Base-by-base conservation (phyloP, 2,888 invertebrate species). In the Ceramica pisi region DNA sequence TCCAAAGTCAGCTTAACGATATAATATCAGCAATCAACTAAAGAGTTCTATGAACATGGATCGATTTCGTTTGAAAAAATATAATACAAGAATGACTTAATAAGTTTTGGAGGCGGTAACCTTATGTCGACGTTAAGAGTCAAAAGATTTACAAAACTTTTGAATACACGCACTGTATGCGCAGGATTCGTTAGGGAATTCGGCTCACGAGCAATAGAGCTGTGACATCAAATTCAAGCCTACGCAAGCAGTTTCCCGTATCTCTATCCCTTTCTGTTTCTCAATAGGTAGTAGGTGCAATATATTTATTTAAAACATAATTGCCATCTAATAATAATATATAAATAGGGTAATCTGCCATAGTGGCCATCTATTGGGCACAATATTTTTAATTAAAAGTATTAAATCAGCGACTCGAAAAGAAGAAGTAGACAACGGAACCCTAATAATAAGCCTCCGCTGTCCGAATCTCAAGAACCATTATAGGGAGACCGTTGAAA, bases 61-160 rank as follows among this genome's bases (percentile, higher is more conserved):
- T 78, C 51, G 71, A 71, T 71, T 75, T 80, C 60, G 62, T 75
- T 82, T 64, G 51, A 67, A 75, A 71, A 71, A 75, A 74, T 61
- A 75, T 77, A 75, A 72, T 75, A 85, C 67, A 78, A 21, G 55
- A 71, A 75, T 65, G 65, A 84, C 74, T 71, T 78, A 85, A 53
- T 74, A 75, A 87, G 78, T 80, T 87, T 88, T 86, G 87, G 85
- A 85, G 78, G 77, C 87, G 87, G 87, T 87, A 87, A 87, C 87
- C 81, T 82, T 87, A 84, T 74, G 80, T 68, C 70, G 69, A 81
- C 60, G 35, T 69, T 67, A 65, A 59, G 19, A 71, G 67, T 68
- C 70, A 66, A 71, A 59, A 46, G 60, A 55, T 68, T 44, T 14
- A 51, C 69, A 66, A 56, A 69, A 55, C 46, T 55, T n/a, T 46